A percentile compares a stretch with the other conserved stretches of the same genome.
Conservation (phyloP, 2,888 invertebrate species). For the Diplolepis rosae region DNA sequence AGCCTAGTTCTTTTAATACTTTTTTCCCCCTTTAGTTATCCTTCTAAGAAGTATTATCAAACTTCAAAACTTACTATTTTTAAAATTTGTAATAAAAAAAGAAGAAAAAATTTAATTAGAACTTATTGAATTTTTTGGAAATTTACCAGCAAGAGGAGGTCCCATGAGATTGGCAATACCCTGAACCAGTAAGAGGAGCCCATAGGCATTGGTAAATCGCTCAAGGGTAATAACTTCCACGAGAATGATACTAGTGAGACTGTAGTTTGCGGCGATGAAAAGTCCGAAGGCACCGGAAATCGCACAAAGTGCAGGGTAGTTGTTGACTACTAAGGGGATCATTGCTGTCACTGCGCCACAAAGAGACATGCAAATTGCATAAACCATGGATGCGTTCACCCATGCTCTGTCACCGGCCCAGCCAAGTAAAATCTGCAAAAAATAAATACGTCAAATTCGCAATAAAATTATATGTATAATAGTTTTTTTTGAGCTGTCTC, state of each 20-base stretch:
- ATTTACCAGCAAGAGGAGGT: constrained; percentile 90
- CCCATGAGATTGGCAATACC: constrained; percentile 93
- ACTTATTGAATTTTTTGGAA: not conserved
- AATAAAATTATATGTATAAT: not conserved
- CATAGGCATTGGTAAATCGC: constrained; percentile 93
- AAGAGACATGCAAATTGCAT: constrained; percentile 85
- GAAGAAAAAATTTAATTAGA: not conserved
- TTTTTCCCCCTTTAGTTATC: not conserved
- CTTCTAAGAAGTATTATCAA: not conserved
- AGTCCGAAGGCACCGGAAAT: constrained; percentile 89
- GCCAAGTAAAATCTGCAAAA: constrained; percentile 84
- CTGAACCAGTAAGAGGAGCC: constrained; percentile 89
- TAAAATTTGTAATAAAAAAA: too few species aligned
- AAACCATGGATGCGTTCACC: constrained; percentile 85
- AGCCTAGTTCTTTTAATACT: not conserved
- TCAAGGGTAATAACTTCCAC: constrained; percentile 93
- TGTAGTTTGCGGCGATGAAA: constrained; percentile 93
- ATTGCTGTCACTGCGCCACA: constrained; percentile 82
- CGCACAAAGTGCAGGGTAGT: constrained; percentile 78
- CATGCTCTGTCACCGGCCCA: constrained; percentile 90
- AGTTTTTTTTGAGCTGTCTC: too few species aligned
- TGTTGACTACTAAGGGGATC: constrained; percentile 78
- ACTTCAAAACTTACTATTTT: too few species aligned
- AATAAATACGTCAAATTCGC: not conserved
- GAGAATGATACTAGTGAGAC: constrained; percentile 91